phyloP scores from a whole-genome alignment of 37 sponge, comb jelly and placozoan species.

The Agelas oroides region DNA sequence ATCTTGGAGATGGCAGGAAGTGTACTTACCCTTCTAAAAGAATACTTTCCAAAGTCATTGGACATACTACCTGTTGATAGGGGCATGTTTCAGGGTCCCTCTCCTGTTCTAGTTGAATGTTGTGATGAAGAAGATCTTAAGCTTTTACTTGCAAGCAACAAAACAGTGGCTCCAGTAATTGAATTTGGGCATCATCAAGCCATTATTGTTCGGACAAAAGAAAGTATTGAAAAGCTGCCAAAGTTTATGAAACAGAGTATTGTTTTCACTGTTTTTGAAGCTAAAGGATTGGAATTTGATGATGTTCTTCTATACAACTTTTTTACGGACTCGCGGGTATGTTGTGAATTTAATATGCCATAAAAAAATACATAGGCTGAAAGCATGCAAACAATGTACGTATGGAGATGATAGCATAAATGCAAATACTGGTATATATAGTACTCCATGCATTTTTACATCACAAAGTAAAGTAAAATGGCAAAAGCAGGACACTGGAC shows the following conservation, averaged over 20 bases:
- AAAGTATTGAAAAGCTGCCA: slow-evolving; percentile 25
- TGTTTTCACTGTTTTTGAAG: slow-evolving; percentile 66
- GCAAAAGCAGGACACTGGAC: too few relatives aligned
- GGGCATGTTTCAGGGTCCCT: slow-evolving; percentile 59
- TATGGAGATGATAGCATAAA: too few relatives aligned
- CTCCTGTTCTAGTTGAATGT: slow-evolving; percentile 45
- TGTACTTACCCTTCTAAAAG: slow-evolving; percentile 54
- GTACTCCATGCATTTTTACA: too few relatives aligned
- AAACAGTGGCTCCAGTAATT: slow-evolving; percentile 41
- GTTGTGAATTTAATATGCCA: too few relatives aligned
- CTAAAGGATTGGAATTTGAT: slow-evolving; percentile 89
- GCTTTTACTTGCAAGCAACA: slow-evolving; percentile 25
- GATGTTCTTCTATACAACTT: slow-evolving; percentile 90
- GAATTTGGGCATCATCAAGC: slow-evolving; percentile 86
- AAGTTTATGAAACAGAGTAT: slow-evolving; percentile 23
- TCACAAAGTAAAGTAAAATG: too few relatives aligned
- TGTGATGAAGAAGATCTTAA: slow-evolving; percentile 16
- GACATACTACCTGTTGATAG: slow-evolving; percentile 40
- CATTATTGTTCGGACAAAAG: slow-evolving; percentile 66
- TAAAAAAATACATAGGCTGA: too few relatives aligned
- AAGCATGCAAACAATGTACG: too few relatives aligned
- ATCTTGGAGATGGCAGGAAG: slow-evolving; percentile 67
- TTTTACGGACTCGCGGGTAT: slow-evolving; percentile 73
- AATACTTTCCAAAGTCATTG: slow-evolving; percentile 63
- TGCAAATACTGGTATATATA: too few relatives aligned